A percentile compares a stretch with the other conserved stretches of the same genome.
These are phyloP conservation scores for Tetrao urogallus DNA, from an alignment of 2,113 vertebrate genomes.

Conservation along the genomic window DNA sequence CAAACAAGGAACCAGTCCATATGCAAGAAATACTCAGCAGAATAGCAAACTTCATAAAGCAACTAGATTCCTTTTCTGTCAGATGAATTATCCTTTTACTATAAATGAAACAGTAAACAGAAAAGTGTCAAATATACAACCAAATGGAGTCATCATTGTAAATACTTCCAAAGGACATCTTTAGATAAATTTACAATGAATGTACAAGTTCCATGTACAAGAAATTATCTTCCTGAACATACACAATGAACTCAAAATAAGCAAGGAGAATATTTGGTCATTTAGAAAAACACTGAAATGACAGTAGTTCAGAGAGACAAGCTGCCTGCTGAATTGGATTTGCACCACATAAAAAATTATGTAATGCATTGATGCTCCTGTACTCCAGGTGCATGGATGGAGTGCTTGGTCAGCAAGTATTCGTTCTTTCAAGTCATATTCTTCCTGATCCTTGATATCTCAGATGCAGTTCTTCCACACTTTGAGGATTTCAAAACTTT, in stretches of 20 bases:
- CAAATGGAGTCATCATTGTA: conserved; percentile 17
- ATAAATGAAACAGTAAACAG: neutral
- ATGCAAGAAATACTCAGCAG: conserved; percentile 5
- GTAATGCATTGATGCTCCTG: neutral
- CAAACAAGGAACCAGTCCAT: conserved; percentile 3
- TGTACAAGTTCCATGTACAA: neutral
- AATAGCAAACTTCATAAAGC: neutral
- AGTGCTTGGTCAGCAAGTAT: neutral
- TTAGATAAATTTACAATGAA: neutral
- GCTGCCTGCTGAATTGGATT: neutral
- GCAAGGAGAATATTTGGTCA: neutral
- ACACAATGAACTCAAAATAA: neutral
- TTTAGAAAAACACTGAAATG: neutral
- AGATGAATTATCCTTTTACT: conserved; percentile 6
- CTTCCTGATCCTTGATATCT: neutral
- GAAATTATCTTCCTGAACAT: neutral
- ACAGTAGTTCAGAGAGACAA: neutral
- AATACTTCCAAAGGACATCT: neutral
- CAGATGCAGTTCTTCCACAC: neutral
- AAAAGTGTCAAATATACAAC: conserved; percentile 37
- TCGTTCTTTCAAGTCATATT: neutral
- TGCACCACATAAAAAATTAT: neutral
- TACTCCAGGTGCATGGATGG: neutral
- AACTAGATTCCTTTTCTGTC: neutral
- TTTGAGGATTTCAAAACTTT: neutral